Conservation (phyloP, 37 sponge, comb jelly and placozoan genomes). For the Ianthella basta region DNA sequence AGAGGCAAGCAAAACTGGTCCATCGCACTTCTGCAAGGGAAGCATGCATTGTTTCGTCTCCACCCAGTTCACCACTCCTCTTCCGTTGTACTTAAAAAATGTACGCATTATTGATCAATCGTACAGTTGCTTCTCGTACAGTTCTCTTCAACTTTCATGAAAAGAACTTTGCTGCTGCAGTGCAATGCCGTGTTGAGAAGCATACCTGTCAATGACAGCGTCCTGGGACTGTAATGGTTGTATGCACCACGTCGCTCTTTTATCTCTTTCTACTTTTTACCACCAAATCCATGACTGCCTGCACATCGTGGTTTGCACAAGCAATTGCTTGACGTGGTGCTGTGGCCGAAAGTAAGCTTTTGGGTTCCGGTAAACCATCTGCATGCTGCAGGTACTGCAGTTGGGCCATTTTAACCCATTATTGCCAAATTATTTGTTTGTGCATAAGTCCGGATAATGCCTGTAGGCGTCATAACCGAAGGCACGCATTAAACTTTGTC, state of each 20-base stretch:
- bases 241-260: conserved; percentile 18
- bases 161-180: conserved; percentile 37
- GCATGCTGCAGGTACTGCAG: conserved; percentile 15
- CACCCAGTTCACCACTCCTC: neutral
- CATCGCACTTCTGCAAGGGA: conserved; percentile 25
- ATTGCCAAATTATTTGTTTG: too few species aligned
- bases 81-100: conserved; percentile 5
- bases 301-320: conserved; percentile 20
- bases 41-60: neutral
- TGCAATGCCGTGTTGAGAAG: conserved; percentile 26
- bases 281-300: too few species aligned
- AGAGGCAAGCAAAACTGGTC: conserved; percentile 27
- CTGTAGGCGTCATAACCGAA: too few species aligned
- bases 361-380: conserved; percentile 19
- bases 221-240: neutral
- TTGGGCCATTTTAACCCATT: conserved; percentile 37
- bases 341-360: neutral
- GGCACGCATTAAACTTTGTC: too few species aligned
- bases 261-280: too few species aligned
- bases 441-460: too few species aligned
- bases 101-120: conserved; percentile 26
- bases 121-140: conserved; percentile 19
- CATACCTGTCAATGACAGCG: conserved; percentile 27
- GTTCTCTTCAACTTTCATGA: neutral
- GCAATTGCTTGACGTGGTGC: conserved; percentile 17